Conservation (phyloP, 2,113 vertebrate species). For the Notarius quadriscutis region DNA sequence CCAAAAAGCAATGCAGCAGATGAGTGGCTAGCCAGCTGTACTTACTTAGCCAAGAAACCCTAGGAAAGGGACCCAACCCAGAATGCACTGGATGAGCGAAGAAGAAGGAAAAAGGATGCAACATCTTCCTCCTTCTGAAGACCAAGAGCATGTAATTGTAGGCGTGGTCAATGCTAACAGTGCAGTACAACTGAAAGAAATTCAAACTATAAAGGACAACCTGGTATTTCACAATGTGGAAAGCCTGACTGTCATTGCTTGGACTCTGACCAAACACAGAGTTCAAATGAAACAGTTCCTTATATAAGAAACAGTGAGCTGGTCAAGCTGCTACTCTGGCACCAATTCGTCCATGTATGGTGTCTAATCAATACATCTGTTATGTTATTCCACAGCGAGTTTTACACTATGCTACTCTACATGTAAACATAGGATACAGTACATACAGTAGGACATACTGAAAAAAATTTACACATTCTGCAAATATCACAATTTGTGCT, state of each 20-base stretch:
- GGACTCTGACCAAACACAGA: constrained; percentile 1
- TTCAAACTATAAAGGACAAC: constrained; percentile 26
- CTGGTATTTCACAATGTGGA: neutral
- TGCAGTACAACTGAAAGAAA: constrained; percentile 14
- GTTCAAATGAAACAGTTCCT: constrained; percentile 36
- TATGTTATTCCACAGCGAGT: neutral
- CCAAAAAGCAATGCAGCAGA: no score
- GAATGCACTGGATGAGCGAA: no score
- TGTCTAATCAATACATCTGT: neutral
- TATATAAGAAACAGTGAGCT: constrained; percentile 32
- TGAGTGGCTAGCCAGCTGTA: no score
- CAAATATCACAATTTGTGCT: no score
- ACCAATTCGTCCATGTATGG: constrained; percentile 25
- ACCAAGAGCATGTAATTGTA: constrained; percentile 31
- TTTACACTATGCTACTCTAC: constrained; percentile 19
- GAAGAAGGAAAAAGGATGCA: no score
- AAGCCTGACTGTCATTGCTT: no score
- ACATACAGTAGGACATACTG: neutral
- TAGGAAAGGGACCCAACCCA: no score
- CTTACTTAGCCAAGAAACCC: no score
- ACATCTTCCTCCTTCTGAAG: constrained; percentile 25
- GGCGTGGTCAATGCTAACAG: constrained; percentile 27
- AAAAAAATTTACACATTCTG: neutral
- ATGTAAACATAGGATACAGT: neutral
- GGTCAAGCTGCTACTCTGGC: constrained; percentile 2